Percentiles rank a stretch among this genome's conserved stretches.
Evolutionary conservation across 1,140 invertebrate species (phyloP).

Genomic region (Lineus longissimus): DNA sequence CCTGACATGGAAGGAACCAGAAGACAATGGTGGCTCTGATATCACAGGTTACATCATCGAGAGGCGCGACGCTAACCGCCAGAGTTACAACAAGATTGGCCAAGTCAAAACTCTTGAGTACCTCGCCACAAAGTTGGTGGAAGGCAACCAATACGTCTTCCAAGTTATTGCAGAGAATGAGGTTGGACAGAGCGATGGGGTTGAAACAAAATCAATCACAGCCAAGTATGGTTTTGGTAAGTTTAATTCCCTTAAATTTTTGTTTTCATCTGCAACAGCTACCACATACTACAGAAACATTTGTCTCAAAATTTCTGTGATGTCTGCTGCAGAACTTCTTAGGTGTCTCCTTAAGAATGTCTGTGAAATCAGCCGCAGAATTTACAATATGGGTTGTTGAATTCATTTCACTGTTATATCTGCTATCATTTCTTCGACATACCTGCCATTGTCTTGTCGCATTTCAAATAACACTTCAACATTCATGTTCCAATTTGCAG

Average conservation of each 20-base stretch:
- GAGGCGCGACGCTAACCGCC: slow-evolving; percentile 74
- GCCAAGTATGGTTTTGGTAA: slow-evolving; percentile 47
- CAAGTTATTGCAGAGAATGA: slow-evolving; percentile 84
- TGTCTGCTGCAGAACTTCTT: too few species aligned
- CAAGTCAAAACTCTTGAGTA: slow-evolving; percentile 26
- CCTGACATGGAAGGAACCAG: slow-evolving; percentile 79
- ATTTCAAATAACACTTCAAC: background rate
- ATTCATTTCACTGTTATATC: too few species aligned
- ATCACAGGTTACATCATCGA: slow-evolving; percentile 62
- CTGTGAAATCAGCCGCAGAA: too few species aligned
- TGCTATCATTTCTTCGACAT: too few species aligned
- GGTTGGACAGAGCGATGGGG: slow-evolving; percentile 65
- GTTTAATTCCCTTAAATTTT: slow-evolving; percentile 58
- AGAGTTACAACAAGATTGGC: slow-evolving; percentile 86
- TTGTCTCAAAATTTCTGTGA: slow-evolving; percentile 39
- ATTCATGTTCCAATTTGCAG: slow-evolving; percentile 40
- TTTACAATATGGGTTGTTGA: too few species aligned
- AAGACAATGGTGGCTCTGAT: slow-evolving; percentile 83
- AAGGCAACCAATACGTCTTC: slow-evolving; percentile 87
- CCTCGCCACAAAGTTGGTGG: slow-evolving; percentile 65
- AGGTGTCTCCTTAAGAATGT: too few species aligned
- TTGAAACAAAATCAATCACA: slow-evolving; percentile 51
- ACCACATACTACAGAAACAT: slow-evolving; percentile 65
- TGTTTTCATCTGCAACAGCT: slow-evolving; percentile 86
- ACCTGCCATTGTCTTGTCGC: background rate